phyloP scores from a whole-genome alignment of 2,113 vertebrate genomes.

The Neolamprologus brichardi region DNA sequence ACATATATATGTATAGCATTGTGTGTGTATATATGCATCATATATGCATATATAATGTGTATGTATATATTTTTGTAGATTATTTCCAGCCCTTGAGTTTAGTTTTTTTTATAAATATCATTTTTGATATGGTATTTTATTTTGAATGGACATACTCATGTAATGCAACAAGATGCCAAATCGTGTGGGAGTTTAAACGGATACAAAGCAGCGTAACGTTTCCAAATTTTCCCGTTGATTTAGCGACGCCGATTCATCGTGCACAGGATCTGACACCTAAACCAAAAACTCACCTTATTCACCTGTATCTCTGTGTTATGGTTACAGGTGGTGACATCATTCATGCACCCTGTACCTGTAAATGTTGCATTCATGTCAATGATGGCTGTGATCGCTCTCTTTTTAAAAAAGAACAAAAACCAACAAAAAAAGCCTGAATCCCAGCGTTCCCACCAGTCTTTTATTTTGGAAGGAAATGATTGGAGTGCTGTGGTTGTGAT shows the following conservation, averaged over 20 bases:
- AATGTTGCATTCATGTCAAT: neutral
- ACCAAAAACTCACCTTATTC: neutral
- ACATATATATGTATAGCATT: constrained; percentile 81
- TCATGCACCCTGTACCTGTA: neutral
- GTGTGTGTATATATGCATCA: constrained; percentile 73
- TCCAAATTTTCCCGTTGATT: neutral
- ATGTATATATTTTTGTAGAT: constrained; percentile 77
- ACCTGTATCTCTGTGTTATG: neutral
- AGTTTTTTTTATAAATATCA: constrained; percentile 7
- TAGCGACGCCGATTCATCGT: neutral
- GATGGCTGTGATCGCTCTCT: neutral
- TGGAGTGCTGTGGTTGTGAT: neutral
- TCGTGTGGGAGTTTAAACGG: neutral
- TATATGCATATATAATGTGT: constrained; percentile 80
- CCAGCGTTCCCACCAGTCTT: neutral
- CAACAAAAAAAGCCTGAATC: neutral
- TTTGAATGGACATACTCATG: constrained; percentile 43
- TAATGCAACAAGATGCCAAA: neutral
- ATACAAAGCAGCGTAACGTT: neutral
- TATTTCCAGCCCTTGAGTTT: constrained; percentile 40
- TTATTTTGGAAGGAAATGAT: neutral
- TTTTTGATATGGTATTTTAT: constrained; percentile 28
- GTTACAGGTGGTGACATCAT: neutral
- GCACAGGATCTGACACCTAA: neutral
- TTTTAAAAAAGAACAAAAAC: neutral